phyloP scores from a whole-genome alignment of 1,140 invertebrate genomes.

The Agraylea sexmaculata region DNA sequence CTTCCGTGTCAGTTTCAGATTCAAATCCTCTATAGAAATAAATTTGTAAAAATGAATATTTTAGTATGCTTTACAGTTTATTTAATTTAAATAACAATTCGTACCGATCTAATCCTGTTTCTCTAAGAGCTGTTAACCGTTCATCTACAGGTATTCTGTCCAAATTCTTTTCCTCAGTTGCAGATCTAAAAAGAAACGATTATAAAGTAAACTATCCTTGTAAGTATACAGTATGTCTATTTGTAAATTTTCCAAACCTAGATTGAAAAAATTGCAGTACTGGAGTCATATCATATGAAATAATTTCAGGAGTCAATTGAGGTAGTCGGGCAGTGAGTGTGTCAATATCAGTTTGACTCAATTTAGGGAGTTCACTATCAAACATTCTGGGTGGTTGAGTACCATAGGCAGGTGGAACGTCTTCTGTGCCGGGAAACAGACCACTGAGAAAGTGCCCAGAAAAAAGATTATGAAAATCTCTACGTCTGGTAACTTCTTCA shows the following conservation, averaged over 20 bases:
- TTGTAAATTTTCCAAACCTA: constrained; percentile 25
- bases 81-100: constrained; percentile 13
- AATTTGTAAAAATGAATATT: constrained; percentile 17
- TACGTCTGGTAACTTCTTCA: constrained; percentile 58
- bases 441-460: constrained; percentile 77
- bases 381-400: constrained; percentile 64
- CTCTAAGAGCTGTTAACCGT: constrained; percentile 11
- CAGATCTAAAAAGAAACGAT: constrained; percentile 13
- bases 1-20: constrained; percentile 71
- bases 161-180: constrained; percentile 8
- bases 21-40: constrained; percentile 50
- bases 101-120: constrained; percentile 34
- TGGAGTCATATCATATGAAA: constrained; percentile 48
- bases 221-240: background rate
- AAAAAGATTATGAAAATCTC: constrained; percentile 61
- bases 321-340: constrained; percentile 28
- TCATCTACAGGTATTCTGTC: constrained; percentile 11
- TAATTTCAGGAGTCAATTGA: constrained; percentile 33
- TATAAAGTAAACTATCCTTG: too few relatives aligned
- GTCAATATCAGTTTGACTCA: constrained; percentile 37
- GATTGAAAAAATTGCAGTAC: constrained; percentile 62
- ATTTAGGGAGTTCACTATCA: constrained; percentile 58
- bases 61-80: background rate
- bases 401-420: constrained; percentile 74
- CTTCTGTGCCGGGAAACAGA: constrained; percentile 80